A percentile compares a stretch with the other conserved stretches of the same genome.
Conservation (phyloP, 2,797 vertebrate genomes). For the Gallinago nigripennis region DNA sequence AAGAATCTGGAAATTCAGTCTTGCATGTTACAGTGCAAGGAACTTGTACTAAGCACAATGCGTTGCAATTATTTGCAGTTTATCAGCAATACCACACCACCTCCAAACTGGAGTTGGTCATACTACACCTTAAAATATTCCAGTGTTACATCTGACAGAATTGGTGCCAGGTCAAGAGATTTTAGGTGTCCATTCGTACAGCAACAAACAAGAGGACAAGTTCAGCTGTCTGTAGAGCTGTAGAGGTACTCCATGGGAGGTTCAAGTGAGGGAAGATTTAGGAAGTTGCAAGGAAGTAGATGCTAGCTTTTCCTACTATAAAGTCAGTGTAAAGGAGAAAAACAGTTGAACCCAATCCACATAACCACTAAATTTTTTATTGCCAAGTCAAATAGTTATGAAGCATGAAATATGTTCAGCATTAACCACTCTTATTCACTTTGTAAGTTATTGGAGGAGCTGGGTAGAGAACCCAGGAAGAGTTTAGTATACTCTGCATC, state of each 20-base stretch:
- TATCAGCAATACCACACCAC: neutral
- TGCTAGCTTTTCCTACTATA: neutral
- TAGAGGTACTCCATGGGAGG: accelerated
- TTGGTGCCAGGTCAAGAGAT: neutral
- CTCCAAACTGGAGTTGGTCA: neutral
- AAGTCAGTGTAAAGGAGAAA: neutral
- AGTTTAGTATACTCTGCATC: neutral
- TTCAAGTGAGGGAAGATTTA: neutral
- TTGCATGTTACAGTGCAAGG: neutral
- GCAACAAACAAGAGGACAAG: neutral
- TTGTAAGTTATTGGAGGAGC: neutral
- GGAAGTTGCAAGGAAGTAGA: neutral
- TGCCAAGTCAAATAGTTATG: accelerated
- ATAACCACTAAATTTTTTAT: neutral
- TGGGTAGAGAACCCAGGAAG: neutral
- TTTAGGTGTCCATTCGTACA: neutral
- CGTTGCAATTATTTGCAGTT: neutral
- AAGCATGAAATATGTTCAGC: neutral
- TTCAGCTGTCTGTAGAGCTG: neutral
- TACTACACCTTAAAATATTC: neutral
- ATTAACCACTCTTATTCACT: neutral
- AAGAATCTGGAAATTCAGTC: neutral
- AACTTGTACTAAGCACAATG: neutral
- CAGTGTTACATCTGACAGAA: neutral
- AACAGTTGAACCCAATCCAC: neutral